phyloP scores from a whole-genome alignment of 1,140 invertebrate genomes.

The Bombus vancouverensis region DNA sequence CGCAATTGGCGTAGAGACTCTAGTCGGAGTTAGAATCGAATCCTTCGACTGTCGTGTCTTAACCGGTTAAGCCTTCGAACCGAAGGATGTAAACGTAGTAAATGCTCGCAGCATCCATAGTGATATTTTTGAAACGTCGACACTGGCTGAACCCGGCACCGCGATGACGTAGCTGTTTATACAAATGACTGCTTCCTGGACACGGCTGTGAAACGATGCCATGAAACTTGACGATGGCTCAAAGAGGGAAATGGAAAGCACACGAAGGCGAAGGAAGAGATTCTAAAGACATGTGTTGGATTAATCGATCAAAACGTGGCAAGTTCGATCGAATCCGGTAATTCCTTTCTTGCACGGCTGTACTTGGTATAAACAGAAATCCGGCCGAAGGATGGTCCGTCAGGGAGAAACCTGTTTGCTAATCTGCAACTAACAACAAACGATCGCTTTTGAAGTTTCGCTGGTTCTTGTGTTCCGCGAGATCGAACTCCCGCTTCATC shows the following conservation, averaged over 20 bases:
- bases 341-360: conserved; percentile 28
- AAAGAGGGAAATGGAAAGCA: neutral
- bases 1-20: conserved; percentile 23
- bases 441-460: conserved; percentile 40
- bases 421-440: conserved; percentile 43
- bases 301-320: conserved; percentile 18
- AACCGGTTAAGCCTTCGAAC: neutral
- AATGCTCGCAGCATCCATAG: too few relatives aligned
- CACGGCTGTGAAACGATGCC: neutral
- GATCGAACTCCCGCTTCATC: conserved; percentile 13
- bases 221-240: conserved; percentile 1
- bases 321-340: conserved; percentile 28
- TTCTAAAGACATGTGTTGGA: neutral
- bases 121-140: conserved; percentile 18
- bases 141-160: neutral
- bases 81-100: neutral
- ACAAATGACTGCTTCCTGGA: conserved; percentile 40
- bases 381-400: neutral
- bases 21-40: neutral
- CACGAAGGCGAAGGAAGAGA: neutral
- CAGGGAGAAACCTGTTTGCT: conserved; percentile 52
- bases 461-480: conserved; percentile 16
- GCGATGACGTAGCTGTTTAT: conserved; percentile 47
- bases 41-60: neutral
- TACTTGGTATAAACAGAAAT: conserved; percentile 5